Evolutionary conservation across 2,113 vertebrate species (phyloP).

Genomic region (Pelvicachromis taeniatus): DNA sequence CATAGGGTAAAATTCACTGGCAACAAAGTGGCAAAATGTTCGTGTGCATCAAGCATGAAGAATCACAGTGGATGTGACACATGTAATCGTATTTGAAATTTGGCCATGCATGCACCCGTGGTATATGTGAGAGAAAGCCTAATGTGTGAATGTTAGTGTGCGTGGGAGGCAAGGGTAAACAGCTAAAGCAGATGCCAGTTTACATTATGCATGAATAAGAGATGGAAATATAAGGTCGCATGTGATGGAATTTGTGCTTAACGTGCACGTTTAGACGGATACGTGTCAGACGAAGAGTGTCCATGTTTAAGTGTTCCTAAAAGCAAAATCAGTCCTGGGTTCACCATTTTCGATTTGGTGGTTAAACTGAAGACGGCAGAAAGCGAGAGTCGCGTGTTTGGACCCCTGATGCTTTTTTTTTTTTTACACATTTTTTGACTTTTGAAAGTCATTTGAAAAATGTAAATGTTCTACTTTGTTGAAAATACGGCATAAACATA

Average conservation of each 20-base stretch:
- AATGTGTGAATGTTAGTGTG: not conserved
- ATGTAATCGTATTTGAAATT: not conserved
- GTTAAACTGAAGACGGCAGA: not conserved
- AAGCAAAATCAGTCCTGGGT: not conserved
- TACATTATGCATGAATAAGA: not conserved
- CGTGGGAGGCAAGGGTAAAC: not conserved
- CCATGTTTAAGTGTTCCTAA: not conserved
- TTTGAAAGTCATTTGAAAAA: not conserved
- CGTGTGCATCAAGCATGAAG: not conserved
- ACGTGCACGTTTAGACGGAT: not conserved
- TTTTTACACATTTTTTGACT: not conserved
- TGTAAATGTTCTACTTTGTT: not conserved
- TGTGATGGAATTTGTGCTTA: not conserved
- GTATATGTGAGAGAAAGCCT: not conserved
- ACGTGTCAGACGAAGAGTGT: not conserved
- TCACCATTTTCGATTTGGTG: not conserved
- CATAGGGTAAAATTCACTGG: not conserved
- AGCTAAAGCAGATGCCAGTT: not conserved
- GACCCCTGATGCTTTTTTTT: not conserved
- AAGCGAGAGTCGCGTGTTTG: not conserved
- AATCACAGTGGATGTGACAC: not conserved
- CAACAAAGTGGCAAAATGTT: not conserved
- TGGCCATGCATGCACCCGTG: not conserved
- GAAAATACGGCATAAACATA: not conserved
- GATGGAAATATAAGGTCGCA: not conserved